Evolutionary conservation across 2,888 invertebrate species (phyloP), one percentile per base, ranked within the genome.

Genomic region (Tuberolachnus salignus): DNA sequence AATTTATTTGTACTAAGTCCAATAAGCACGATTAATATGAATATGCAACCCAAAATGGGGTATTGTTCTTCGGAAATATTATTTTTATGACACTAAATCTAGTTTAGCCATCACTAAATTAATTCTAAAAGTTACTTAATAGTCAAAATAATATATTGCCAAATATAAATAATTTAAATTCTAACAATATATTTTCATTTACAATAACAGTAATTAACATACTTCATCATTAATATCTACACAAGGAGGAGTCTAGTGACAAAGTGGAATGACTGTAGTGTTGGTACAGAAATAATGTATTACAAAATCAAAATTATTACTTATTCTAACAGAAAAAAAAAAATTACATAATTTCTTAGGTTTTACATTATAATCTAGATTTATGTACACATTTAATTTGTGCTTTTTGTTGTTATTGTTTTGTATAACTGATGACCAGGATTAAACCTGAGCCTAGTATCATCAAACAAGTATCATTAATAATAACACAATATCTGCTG

Each of bases 81-180:
- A 34, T 34, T n/a, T n/a, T n/a, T n/a, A n/a, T n/a, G n/a, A n/a
- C n/a, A n/a, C n/a, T n/a, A 6, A 34, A 6, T 34, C 34, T 34
- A 34, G 34, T 34, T 34, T 4, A 23, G 3, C 4, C 8, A 10
- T 46, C 23, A 46, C 4, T 9, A 16, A 34, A 66, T 3, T 23
- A 59, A 46, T 10, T n/a, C 13, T 1, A 46, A 57, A 44, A 46
- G 34, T 61, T 61, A n/a, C n/a, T n/a, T n/a, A n/a, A n/a, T n/a
- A n/a, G n/a, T n/a, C n/a, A n/a, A 72, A 61, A 72, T 34, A 72
- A 19, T 72, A 61, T 34, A 73, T 61, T 49, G 34, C n/a, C 55
- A 13, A 19, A 53, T 53, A 70, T 21, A 70, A 44, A 34, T 34
- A 14, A 19, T 73, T 73, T 34, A 42, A 63, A 63, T 34, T 61